phyloP scores from a whole-genome alignment of 2,113 vertebrate species.

The Malurus cyaneus region DNA sequence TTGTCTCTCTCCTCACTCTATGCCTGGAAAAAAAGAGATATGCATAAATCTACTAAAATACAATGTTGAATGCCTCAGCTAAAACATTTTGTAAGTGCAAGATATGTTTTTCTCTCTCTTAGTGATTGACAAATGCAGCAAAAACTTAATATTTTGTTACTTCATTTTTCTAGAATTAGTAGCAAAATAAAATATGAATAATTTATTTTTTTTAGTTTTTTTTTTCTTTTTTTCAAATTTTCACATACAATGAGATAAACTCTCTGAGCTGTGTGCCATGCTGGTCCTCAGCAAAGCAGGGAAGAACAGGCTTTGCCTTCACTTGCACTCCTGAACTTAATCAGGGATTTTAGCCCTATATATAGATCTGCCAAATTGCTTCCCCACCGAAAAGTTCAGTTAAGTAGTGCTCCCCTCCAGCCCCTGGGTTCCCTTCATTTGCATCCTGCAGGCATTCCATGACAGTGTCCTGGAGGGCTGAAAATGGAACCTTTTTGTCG shows the following conservation, averaged over 20 bases:
- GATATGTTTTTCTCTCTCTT: background rate
- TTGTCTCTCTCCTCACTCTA: background rate
- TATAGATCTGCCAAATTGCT: background rate
- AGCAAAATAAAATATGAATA: background rate
- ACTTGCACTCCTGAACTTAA: background rate
- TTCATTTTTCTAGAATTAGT: background rate
- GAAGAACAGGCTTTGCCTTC: background rate
- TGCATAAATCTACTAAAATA: background rate
- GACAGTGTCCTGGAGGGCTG: background rate
- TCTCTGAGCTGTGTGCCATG: accelerated
- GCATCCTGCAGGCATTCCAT: accelerated
- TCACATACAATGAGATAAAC: background rate
- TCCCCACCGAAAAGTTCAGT: background rate
- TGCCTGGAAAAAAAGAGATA: background rate
- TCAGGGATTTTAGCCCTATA: background rate
- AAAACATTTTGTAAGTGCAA: background rate
- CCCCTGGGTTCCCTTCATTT: background rate
- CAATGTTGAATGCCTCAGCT: background rate
- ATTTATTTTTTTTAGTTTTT: accelerated
- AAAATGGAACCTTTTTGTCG: accelerated
- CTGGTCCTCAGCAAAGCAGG: background rate
- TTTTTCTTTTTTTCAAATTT: background rate
- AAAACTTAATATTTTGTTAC: background rate
- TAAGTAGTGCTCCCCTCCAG: background rate
- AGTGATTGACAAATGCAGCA: background rate